phyloP scores from a whole-genome alignment of 2,113 vertebrate species.

The Myocastor coypus region DNA sequence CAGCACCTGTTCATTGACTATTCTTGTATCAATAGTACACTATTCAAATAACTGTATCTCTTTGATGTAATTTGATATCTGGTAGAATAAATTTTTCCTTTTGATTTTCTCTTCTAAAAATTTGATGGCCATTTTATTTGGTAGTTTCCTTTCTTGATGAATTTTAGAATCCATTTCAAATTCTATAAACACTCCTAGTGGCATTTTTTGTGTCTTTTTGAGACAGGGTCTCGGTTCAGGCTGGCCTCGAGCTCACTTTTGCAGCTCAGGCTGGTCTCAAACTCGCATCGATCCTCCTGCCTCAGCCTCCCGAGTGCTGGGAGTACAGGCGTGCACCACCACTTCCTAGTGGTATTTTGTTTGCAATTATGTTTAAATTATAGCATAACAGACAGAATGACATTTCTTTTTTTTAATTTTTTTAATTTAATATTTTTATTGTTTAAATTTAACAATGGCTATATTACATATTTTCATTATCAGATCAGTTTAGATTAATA shows the following conservation, averaged over 20 bases:
- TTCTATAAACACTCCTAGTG: neutral
- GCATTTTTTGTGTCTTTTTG: conserved; percentile 22
- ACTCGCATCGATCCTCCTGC: too few relatives aligned
- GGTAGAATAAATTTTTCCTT: neutral
- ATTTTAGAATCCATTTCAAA: conserved; percentile 15
- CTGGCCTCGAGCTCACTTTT: too few relatives aligned
- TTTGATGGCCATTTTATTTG: neutral
- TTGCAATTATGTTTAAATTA: conserved; percentile 48
- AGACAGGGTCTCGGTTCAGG: too few relatives aligned
- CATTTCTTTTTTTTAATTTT: too few relatives aligned
- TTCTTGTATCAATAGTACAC: neutral
- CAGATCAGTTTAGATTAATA: too few relatives aligned
- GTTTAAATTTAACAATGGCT: too few relatives aligned
- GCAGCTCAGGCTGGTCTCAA: too few relatives aligned
- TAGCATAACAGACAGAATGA: neutral
- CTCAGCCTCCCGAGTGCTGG: too few relatives aligned
- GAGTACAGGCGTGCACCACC: too few relatives aligned
- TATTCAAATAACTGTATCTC: conserved; percentile 10
- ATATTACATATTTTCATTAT: too few relatives aligned
- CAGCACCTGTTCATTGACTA: neutral
- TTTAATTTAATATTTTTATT: too few relatives aligned
- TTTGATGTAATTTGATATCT: conserved; percentile 44
- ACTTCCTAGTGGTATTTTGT: too few relatives aligned
- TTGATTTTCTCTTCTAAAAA: neutral
- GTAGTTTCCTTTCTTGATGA: neutral